Evolutionary conservation across 2,888 invertebrate genomes (phyloP).

Genomic region (Eudasyphora cyanicolor): DNA sequence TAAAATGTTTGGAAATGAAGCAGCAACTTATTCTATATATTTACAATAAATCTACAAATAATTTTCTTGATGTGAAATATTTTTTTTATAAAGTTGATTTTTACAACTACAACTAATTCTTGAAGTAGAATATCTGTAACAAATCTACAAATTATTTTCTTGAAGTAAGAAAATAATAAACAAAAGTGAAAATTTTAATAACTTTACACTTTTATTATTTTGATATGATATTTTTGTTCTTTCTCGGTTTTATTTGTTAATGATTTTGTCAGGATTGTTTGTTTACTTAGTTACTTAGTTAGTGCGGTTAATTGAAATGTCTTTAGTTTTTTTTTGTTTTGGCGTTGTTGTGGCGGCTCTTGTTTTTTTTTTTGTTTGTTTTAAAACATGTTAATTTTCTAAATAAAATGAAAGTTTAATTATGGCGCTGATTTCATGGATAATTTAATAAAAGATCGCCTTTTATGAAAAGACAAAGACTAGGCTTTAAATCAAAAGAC

Average conservation of each 20-base stretch:
- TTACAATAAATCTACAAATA: too few species aligned
- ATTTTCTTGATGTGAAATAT: too few species aligned
- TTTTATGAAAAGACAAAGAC: not conserved
- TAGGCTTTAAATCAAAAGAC: not conserved
- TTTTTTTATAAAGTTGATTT: too few species aligned
- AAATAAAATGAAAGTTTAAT: slow-evolving; percentile 6
- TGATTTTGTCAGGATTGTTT: not conserved
- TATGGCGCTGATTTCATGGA: not conserved
- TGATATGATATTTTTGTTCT: not conserved
- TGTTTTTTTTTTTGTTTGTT: not conserved
- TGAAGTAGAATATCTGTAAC: too few species aligned
- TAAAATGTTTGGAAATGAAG: too few species aligned
- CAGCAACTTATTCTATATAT: too few species aligned
- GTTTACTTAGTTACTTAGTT: not conserved
- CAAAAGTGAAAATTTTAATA: slow-evolving; percentile 20
- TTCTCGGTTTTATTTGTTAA: not conserved
- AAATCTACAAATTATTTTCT: too few species aligned
- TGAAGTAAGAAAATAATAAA: not conserved
- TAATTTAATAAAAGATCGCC: not conserved
- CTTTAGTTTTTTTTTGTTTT: not conserved
- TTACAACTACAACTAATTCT: too few species aligned
- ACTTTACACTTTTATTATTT: not conserved
- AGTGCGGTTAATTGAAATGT: not conserved
- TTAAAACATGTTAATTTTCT: slow-evolving; percentile 17
- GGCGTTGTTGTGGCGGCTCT: not conserved